Evolutionary conservation across 2,113 vertebrate genomes (phyloP).

Genomic region (Cygnus atratus): DNA sequence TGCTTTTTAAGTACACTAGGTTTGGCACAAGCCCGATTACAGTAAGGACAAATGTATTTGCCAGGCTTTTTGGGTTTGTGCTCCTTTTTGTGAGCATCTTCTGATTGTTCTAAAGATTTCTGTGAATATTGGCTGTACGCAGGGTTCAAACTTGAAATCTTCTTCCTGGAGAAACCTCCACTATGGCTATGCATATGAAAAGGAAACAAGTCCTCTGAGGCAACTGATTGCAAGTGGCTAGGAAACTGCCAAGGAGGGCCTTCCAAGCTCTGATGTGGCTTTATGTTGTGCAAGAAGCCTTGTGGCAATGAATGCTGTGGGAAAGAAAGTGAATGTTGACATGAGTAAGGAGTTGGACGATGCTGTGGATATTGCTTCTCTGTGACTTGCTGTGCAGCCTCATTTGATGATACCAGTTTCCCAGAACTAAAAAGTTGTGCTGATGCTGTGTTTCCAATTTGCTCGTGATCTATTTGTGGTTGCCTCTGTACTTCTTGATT

Average conservation of each 20-base stretch:
- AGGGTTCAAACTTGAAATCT: conserved; percentile 88
- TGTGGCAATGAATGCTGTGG: conserved; percentile 91
- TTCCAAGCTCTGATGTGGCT: conserved; percentile 91
- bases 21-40: conserved; percentile 96
- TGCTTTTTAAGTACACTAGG: conserved; percentile 99
- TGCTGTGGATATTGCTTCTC: conserved; percentile 87
- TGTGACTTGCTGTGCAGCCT: conserved; percentile 79
- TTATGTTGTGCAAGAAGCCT: conserved; percentile 88
- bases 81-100: conserved; percentile 94
- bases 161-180: conserved; percentile 88
- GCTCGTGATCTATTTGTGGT: conserved; percentile 83
- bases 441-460: conserved; percentile 76
- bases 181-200: conserved; percentile 87
- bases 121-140: conserved; percentile 92
- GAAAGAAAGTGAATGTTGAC: conserved; percentile 90
- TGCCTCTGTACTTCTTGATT: conserved; percentile 84
- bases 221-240: conserved; percentile 84
- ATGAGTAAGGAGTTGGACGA: conserved; percentile 84
- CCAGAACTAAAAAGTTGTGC: conserved; percentile 87
- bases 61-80: conserved; percentile 98
- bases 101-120: conserved; percentile 86
- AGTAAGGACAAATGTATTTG: conserved; percentile 97
- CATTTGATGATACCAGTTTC: conserved; percentile 82
- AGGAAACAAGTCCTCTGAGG: conserved; percentile 91
- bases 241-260: conserved; percentile 91